Evolutionary conservation across 30 jellyfish, hydroid and myxozoan species (phyloP), one percentile per base, ranked within the genome.

Genomic region (Turritopsis rubra): DNA sequence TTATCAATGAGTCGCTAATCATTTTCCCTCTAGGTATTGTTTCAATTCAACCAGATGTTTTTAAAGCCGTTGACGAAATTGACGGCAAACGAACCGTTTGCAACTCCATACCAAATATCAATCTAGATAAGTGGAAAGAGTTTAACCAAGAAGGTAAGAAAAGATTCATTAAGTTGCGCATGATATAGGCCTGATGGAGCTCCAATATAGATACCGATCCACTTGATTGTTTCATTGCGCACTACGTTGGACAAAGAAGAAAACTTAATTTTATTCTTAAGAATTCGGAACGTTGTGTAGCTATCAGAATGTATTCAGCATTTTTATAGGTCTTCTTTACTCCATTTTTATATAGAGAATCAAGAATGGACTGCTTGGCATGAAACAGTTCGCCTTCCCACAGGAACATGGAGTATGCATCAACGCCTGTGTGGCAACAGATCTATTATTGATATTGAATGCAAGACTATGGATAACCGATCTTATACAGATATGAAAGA

Each of bases 351-450:
- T 29, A 25, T 53, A 85, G 96, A 85, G 66, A 73, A 28, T 65
- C 90, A 91, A 0, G 88, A 82, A 25, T 89, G 96, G 96, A 83
- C 96, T 13, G 79, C 90, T 0, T 89, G 96, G 96, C 88, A 83
- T 26, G 30, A 75, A 72, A 84, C 96, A 0, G 86, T 81, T n/a
- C 93, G 91, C 52, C 52, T 84, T 8, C 60, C 90, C 5, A 84
- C 96, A 1, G 96, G 96, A 29, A 76, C 96, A 19, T 89, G 96
- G 96, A 88, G 90, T 21, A 73, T 79, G 71, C 90, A 75, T 41
- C 90, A 85, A 52, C 71, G 82, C 41, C 76, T 89, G 27, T 89
- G 96, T 72, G 89, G 84, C 7, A 85, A 89, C 79, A 89, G 85
- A 54, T 72, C 94, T 1, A 82, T 89, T 52, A 85, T 83, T 31